Percentiles rank a stretch among this genome's conserved stretches.
Evolutionary conservation across 1,140 invertebrate genomes (phyloP).

Genomic region (Vollenhovia emeryi): DNA sequence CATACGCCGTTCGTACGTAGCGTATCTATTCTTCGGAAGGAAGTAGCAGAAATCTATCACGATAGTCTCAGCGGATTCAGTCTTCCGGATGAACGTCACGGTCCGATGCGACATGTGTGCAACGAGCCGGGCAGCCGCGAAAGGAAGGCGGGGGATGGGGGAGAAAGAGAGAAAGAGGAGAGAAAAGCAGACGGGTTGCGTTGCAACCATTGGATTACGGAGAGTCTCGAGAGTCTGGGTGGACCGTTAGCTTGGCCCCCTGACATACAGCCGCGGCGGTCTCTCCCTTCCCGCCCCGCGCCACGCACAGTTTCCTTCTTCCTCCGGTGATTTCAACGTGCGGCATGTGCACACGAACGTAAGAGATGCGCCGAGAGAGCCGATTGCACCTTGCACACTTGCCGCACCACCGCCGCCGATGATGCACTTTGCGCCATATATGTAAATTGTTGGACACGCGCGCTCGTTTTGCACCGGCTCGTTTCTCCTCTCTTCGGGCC

Average conservation of each 20-base stretch:
- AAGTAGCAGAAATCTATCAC: conserved; percentile 8
- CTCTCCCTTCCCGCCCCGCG: not conserved
- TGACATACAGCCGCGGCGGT: conserved; percentile 77
- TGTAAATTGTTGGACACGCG: conserved; percentile 47
- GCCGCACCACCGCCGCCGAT: not conserved
- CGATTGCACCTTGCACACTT: conserved; percentile 54
- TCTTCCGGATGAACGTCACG: conserved; percentile 16
- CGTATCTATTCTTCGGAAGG: not conserved
- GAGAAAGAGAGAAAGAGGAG: conserved; percentile 20
- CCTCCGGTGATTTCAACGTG: conserved; percentile 18
- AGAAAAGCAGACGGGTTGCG: conserved; percentile 36
- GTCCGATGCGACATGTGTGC: conserved; percentile 14
- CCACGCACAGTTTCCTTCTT: conserved; percentile 44
- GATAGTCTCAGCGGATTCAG: conserved; percentile 1
- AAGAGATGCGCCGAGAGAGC: conserved; percentile 5
- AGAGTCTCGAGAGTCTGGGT: conserved; percentile 41
- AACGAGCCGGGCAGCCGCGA: conserved; percentile 21
- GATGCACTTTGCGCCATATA: conserved; percentile 57
- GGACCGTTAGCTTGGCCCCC: conserved; percentile 83
- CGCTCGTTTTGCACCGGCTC: conserved; percentile 43
- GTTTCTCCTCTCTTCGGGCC: conserved; percentile 42
- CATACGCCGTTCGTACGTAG: not conserved
- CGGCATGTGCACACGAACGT: not conserved
- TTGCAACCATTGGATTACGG: conserved; percentile 50
- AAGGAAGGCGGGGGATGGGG: not conserved